Evolutionary conservation across 2,888 invertebrate species (phyloP).

Genomic region (Tetragonisca angustula): DNA sequence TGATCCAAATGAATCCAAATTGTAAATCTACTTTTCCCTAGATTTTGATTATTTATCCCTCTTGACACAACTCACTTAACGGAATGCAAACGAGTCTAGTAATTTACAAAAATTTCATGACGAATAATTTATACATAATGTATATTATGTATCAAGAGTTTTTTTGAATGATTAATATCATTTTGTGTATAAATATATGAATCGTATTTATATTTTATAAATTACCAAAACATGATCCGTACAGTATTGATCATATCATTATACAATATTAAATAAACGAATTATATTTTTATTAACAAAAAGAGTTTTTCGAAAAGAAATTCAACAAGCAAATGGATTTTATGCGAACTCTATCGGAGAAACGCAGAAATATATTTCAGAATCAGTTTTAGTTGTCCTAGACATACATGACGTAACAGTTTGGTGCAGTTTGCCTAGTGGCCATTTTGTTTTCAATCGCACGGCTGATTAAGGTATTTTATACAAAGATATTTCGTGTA

Average conservation of each 20-base stretch:
- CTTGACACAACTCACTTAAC: neutral
- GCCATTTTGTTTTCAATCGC: slow-evolving; percentile 82
- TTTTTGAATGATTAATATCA: neutral
- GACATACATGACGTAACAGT: slow-evolving; percentile 75
- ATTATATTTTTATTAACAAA: neutral
- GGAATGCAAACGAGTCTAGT: neutral
- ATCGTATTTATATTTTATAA: neutral
- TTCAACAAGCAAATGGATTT: neutral
- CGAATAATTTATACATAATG: neutral
- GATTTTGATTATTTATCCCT: too few species aligned
- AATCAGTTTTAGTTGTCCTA: slow-evolving; percentile 20
- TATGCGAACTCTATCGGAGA: slow-evolving; percentile 30
- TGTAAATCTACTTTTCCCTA: too few species aligned
- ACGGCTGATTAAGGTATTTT: slow-evolving; percentile 82
- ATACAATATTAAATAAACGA: too few species aligned
- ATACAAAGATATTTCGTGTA: slow-evolving; percentile 76
- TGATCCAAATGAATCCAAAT: too few species aligned
- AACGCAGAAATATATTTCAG: slow-evolving; percentile 3
- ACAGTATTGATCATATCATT: neutral
- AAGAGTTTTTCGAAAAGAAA: neutral
- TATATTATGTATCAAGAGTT: neutral
- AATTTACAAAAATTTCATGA: neutral
- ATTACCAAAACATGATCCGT: neutral
- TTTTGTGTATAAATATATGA: neutral
- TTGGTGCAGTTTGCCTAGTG: slow-evolving; percentile 73